Evolutionary conservation across 2,797 vertebrate species (phyloP).

Genomic region (Apogon talboti): DNA sequence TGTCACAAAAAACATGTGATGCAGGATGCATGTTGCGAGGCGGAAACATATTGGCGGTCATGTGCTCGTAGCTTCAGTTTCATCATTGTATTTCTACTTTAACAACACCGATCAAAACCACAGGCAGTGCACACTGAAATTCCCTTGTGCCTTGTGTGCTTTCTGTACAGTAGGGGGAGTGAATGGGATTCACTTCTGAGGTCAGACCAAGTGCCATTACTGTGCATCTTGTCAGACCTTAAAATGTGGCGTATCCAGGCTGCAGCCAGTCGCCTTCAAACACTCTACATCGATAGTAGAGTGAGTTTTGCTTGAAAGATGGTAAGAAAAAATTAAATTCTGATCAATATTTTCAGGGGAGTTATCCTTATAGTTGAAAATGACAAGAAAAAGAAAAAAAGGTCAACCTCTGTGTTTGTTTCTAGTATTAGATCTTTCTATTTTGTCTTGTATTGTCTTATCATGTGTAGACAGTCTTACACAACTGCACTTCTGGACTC

Average conservation of each 20-base stretch:
- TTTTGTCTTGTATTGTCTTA: background rate
- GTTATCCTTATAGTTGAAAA: background rate
- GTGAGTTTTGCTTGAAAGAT: background rate
- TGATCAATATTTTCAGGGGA: background rate
- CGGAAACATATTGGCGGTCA: constrained; percentile 28
- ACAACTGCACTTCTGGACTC: too few relatives aligned
- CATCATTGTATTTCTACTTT: constrained; percentile 16
- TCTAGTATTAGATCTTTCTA: too few relatives aligned
- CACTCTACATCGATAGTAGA: too few relatives aligned
- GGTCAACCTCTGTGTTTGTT: background rate
- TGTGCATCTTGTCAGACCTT: constrained; percentile 44
- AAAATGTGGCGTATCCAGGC: constrained; percentile 38
- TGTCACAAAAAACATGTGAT: constrained; percentile 39
- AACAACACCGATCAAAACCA: constrained; percentile 18
- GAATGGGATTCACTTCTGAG: constrained; percentile 51
- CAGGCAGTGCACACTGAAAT: constrained; percentile 24
- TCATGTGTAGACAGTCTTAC: background rate
- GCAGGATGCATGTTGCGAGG: background rate
- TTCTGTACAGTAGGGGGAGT: constrained; percentile 65
- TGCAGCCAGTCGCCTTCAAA: background rate
- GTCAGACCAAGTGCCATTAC: constrained; percentile 50
- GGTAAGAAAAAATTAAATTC: background rate
- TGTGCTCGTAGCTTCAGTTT: constrained; percentile 6
- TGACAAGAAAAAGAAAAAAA: constrained; percentile 6
- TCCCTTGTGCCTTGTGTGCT: constrained; percentile 37